Evolutionary conservation across 2,888 invertebrate genomes (phyloP), one percentile per base, ranked within the genome.

Genomic region (Sphaerolaimus hirsutus): DNA sequence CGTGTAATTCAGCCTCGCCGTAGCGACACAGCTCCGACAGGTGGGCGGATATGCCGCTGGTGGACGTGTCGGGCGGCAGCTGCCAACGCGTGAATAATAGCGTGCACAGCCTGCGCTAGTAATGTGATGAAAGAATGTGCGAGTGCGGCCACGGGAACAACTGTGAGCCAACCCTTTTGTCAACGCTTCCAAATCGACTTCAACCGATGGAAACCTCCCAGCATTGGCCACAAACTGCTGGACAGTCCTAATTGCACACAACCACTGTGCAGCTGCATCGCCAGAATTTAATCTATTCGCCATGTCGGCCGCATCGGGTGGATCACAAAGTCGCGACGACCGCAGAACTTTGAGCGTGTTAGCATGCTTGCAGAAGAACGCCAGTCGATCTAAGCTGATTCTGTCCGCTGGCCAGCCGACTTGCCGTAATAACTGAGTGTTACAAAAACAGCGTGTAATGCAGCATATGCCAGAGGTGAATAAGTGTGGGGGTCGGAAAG

Each of bases 1-100:
- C 79, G 65, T 91, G 91, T 49, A 93, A 68, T 67, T 93, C 91
- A 10, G 81, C 76, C 10, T 84, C 89, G 14, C 91, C 91, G 67
- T 83, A 91, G 29, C 89, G 75, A 53, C 66, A 66, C 53, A 54
- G 27, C 41, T 54, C 54, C 4, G 17, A 49, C 41, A 50, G 41
- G 21, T 43, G 29, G 17, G 41, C 36, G 2, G 57, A 56, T 26
- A 59, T 54, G 12, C 57, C 57, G 43, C 57, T 56, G n/a, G 57
- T 56, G 14, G 58, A 58, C 14, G 60, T 59, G 45, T 49, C 52
- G 23, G 56, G 53, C 21, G 21, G 25, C n/a, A n/a, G n/a, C 19
- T 12, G n/a, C 40, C n/a, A 21, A 7, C 10, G 2, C 22, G 24
- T 2, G 35, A 12, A 35, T n/a, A 35, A 35, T 14, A 35, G 35